Evolutionary conservation across 2,888 invertebrate genomes (phyloP).

Genomic region (Amphipoea lucens): DNA sequence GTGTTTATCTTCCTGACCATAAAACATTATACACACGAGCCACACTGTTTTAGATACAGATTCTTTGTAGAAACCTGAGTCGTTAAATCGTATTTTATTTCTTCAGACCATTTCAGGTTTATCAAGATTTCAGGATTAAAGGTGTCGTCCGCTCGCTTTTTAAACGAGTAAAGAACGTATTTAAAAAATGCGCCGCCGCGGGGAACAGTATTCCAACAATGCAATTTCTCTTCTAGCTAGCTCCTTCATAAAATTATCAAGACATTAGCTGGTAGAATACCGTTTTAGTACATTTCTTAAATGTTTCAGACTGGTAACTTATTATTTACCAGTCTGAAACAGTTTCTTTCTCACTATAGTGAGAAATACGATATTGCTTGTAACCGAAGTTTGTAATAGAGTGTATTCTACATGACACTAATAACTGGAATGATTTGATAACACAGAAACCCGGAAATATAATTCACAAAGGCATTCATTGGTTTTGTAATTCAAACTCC

Average conservation of each 20-base stretch:
- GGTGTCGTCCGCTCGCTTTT: conserved; percentile 16
- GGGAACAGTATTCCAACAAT: conserved; percentile 14
- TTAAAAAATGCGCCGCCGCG: conserved; percentile 22
- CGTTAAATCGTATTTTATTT: neutral
- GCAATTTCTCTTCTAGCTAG: conserved; percentile 16
- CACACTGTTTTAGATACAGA: neutral
- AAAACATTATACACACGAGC: no score
- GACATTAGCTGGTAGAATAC: neutral
- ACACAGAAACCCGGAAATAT: neutral
- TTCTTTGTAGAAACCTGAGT: neutral
- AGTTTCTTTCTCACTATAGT: no score
- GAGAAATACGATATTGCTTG: neutral
- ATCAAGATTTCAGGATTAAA: conserved; percentile 18
- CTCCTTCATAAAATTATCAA: neutral
- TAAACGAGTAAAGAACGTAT: conserved; percentile 26
- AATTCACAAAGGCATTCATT: conserved; percentile 22
- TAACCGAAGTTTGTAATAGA: neutral
- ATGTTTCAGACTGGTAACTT: neutral
- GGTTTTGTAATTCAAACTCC: conserved; percentile 2
- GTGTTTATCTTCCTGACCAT: no score
- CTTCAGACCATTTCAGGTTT: neutral
- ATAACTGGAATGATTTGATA: neutral
- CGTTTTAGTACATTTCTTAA: neutral
- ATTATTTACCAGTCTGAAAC: no score
- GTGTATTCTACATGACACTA: neutral